Base-by-base conservation (phyloP, 2,113 vertebrate genomes). In the Actenoides hombroni region DNA sequence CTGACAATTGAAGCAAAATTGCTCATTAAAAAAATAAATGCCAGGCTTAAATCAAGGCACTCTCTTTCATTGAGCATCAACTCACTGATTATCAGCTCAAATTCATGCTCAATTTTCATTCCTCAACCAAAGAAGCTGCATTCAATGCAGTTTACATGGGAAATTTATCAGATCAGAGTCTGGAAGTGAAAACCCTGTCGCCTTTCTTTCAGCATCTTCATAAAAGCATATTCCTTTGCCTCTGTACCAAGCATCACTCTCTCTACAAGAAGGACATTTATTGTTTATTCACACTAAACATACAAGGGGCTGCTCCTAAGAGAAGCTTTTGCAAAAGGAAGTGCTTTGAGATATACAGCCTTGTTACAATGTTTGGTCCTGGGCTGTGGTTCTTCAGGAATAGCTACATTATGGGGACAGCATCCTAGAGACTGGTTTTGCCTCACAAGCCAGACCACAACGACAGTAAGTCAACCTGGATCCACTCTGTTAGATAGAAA, bases 231-330 rank as follows among this genome's bases (percentile, higher is more conserved):
- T 44, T 68, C 51, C 35, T 75, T 78, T 65, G 7, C 73, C 51
- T 67, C 49, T 80, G 26, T 25, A n/a, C 31, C n/a, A 37, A 82
- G 65, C 6, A 1, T 21, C 15, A 8, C 23, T 28, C 4, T 44
- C 68, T 76, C 23, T 35, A 57, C 19, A 63, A 65, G 42, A 64
- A 65, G 17, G 16, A 2, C 6, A 10, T 49, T 59, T 59, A 16
- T 54, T 61, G 12, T 37, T 73, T 48, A 28, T n/a, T 67, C 63
- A 61, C 40, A 46, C 26, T 40, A 78, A 40, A 42, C 3, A 11
- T 11, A 35, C 0, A 0, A 88, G 68, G 3, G 0, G 0, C 26
- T 44, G 11, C 0, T 0, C 56, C 31, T 29, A 71, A 54, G 33
- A 51, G 48, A 71, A 64, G 6, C 2, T 86, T 81, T 86, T 84